Evolutionary conservation across 1,140 invertebrate species (phyloP), one percentile per base, ranked within the genome.

Genomic region (Drosophila albomicans): DNA sequence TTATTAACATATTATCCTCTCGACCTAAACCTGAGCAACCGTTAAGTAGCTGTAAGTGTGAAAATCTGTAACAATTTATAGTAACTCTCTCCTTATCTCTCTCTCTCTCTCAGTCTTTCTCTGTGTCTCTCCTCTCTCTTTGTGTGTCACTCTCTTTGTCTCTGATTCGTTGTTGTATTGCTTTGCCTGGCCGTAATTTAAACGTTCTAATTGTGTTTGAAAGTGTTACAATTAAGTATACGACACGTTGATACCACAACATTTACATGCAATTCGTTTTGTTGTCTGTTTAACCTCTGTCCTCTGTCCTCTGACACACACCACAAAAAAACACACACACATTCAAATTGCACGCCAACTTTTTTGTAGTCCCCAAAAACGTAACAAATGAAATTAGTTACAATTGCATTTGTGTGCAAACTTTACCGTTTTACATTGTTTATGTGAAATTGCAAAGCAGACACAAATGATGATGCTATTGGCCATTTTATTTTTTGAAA

Each of bases 151-250:
- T 25, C 20, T 25, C 20, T 25, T 25, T 25, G 20, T 77, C 46
- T 76, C 13, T 25, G 20, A 66, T 38, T 80, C 75, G 78, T 84
- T 91, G 85, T 92, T 91, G 91, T 92, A 92, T 92, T 92, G 91
- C 91, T 92, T 92, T 92, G 91, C 91, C 91, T 92, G 90, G 91
- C 79, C 80, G 88, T 92, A 89, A 88, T 90, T 88, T 90, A 89
- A 92, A 91, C 87, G 84, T 87, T 88, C 79, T 85, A 71, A 81
- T 81, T 89, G 79, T 84, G 63, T 81, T 73, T 74, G 71, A 66
- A 52, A 76, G 68, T 82, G 75, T 82, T 76, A 76, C 45, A 71
- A 79, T 78, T 88, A 88, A 88, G 80, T 88, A 88, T 88, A 78
- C 69, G 61, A 82, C 76, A 75, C 62, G 51, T 74, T 63, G 54